phyloP scores from a whole-genome alignment of 2,888 invertebrate genomes.

The Cotesia congregata region DNA sequence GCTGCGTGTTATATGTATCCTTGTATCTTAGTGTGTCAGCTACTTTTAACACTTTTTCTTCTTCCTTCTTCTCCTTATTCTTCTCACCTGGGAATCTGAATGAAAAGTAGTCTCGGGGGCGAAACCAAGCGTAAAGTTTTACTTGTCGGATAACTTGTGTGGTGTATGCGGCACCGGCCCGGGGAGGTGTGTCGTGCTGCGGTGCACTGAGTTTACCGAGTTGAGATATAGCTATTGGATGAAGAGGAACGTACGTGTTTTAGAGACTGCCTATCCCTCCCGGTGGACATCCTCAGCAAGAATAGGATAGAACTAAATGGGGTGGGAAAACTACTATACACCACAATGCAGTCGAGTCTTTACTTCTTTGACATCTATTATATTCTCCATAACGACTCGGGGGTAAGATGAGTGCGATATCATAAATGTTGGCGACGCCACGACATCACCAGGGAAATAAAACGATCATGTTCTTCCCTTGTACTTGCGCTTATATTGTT shows the following conservation, averaged over 20 bases:
- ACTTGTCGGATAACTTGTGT: constrained; percentile 20
- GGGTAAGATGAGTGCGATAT: neutral
- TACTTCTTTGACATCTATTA: constrained; percentile 20
- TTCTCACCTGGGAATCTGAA: constrained; percentile 34
- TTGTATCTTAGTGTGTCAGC: constrained; percentile 24
- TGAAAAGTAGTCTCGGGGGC: constrained; percentile 32
- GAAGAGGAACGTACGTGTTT: constrained; percentile 24
- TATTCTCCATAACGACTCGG: constrained; percentile 13
- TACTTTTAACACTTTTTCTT: constrained; percentile 20
- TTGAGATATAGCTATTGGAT: too few relatives aligned
- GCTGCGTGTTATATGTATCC: constrained; percentile 5
- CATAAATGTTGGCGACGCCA: neutral
- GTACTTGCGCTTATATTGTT: neutral
- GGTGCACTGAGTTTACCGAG: constrained; percentile 22
- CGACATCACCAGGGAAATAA: constrained; percentile 2
- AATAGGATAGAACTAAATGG: neutral
- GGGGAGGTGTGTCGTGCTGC: too few relatives aligned
- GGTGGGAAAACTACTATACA: neutral
- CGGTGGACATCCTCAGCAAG: constrained; percentile 9
- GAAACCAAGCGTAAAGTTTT: constrained; percentile 31
- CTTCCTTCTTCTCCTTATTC: neutral
- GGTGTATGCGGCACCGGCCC: neutral
- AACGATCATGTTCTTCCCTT: neutral
- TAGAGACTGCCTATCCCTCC: constrained; percentile 27
- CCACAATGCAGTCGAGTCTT: constrained; percentile 13